Conservation (phyloP, 2,797 vertebrate species). For the Schizopygopsis pylzovi region DNA sequence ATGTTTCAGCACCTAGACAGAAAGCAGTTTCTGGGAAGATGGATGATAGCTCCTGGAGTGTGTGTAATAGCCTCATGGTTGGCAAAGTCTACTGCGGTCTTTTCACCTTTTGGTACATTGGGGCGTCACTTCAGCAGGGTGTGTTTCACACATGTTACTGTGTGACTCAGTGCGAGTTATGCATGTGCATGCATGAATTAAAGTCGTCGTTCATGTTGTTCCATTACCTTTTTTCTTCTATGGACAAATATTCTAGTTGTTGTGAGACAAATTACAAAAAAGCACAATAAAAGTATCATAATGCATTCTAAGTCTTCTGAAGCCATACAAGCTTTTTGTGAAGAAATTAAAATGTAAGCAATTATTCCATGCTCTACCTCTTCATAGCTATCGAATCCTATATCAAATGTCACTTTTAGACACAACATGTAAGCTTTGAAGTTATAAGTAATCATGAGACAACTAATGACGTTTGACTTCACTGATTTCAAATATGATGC, state of each 20-base stretch:
- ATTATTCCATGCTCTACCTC: neutral
- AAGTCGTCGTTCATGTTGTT: neutral
- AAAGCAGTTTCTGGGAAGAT: slow-evolving; percentile 25
- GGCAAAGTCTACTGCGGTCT: neutral
- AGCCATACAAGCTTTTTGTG: neutral
- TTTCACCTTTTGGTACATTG: slow-evolving; percentile 29
- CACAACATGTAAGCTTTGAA: neutral
- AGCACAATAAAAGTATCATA: neutral
- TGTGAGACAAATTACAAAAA: neutral
- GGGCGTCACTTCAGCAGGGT: slow-evolving; percentile 19
- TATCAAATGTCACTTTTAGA: neutral
- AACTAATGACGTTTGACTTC: neutral
- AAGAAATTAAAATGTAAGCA: neutral
- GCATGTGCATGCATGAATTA: neutral
- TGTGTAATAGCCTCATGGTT: slow-evolving; percentile 19
- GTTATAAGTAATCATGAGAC: neutral
- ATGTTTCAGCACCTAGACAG: slow-evolving; percentile 21
- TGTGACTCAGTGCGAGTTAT: neutral
- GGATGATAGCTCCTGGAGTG: slow-evolving; percentile 4
- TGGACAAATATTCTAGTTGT: neutral
- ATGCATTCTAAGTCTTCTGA: neutral
- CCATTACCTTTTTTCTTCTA: neutral
- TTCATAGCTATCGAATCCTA: neutral
- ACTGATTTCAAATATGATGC: neutral
- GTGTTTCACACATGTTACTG: slow-evolving; percentile 34